Percentiles rank a stretch among this genome's conserved stretches.
Conservation (phyloP, 1,140 invertebrate genomes). For the Chironomus tepperi region DNA sequence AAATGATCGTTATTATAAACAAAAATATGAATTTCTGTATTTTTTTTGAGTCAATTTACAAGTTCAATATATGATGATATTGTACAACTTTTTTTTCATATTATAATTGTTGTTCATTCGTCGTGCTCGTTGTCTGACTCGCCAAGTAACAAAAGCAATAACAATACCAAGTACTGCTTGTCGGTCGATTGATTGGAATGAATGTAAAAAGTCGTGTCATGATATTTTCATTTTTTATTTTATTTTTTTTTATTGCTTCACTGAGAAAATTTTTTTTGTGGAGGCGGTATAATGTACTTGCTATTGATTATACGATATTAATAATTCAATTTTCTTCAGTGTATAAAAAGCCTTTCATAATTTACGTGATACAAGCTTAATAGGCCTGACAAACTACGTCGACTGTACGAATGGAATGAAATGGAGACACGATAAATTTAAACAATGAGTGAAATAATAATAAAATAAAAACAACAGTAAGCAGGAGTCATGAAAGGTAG, state of each 20-base stretch:
- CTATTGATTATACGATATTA: no score
- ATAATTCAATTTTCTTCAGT: no score
- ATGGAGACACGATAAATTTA: no score
- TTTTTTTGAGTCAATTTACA: no score
- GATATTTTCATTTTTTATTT: neutral
- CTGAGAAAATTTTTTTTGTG: neutral
- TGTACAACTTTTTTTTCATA: neutral
- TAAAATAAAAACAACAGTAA: neutral
- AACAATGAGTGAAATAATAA: neutral
- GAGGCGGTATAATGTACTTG: no score
- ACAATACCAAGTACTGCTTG: neutral
- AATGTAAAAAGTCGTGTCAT: neutral
- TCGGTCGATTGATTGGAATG: neutral
- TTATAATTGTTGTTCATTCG: neutral
- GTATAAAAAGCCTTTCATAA: no score
- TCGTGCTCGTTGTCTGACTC: neutral
- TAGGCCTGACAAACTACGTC: no score
- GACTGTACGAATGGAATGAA: no score
- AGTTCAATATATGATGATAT: conserved; percentile 3
- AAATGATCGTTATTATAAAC: conserved; percentile 19
- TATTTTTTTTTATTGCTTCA: neutral
- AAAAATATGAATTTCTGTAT: neutral
- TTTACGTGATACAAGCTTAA: no score
- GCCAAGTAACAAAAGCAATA: neutral
- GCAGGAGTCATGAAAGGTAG: neutral